phyloP scores from a whole-genome alignment of 1,140 invertebrate genomes.

The Heliconius himera region DNA sequence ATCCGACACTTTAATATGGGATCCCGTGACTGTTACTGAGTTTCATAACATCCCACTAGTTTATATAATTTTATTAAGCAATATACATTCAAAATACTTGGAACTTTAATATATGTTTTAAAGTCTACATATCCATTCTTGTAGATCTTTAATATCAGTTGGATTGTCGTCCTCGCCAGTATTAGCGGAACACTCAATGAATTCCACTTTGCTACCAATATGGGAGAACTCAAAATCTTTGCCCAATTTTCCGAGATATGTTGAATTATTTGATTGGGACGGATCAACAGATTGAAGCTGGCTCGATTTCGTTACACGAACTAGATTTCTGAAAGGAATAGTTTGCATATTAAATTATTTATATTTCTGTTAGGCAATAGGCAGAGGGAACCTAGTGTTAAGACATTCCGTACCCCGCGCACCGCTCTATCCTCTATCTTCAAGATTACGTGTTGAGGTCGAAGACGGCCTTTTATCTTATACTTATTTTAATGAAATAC shows the following conservation, averaged over 20 bases:
- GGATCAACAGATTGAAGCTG: slow-evolving; percentile 88
- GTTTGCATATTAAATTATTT: background rate
- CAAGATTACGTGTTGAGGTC: too few species aligned
- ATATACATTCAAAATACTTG: background rate
- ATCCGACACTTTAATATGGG: too few species aligned
- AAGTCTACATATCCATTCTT: slow-evolving; percentile 85
- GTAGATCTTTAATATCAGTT: slow-evolving; percentile 82
- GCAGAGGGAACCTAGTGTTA: too few species aligned
- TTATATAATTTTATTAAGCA: background rate
- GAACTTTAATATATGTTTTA: slow-evolving; percentile 37
- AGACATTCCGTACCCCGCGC: too few species aligned
- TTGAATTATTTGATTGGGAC: slow-evolving; percentile 82
- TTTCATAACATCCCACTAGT: too few species aligned
- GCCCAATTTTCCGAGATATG: slow-evolving; percentile 86
- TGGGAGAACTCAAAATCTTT: slow-evolving; percentile 92
- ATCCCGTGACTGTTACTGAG: too few species aligned
- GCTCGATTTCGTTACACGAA: slow-evolving; percentile 89
- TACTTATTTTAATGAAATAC: too few species aligned
- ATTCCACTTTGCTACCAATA: slow-evolving; percentile 86
- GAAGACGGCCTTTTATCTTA: too few species aligned
- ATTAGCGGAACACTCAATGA: slow-evolving; percentile 87
- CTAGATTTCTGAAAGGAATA: slow-evolving; percentile 84
- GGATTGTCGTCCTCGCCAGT: slow-evolving; percentile 82
- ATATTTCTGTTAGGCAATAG: background rate
- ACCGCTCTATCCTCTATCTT: too few species aligned